These are phyloP conservation scores for Alfaro cultratus DNA, from an alignment of 2,797 vertebrate species.

Conservation along the genomic window DNA sequence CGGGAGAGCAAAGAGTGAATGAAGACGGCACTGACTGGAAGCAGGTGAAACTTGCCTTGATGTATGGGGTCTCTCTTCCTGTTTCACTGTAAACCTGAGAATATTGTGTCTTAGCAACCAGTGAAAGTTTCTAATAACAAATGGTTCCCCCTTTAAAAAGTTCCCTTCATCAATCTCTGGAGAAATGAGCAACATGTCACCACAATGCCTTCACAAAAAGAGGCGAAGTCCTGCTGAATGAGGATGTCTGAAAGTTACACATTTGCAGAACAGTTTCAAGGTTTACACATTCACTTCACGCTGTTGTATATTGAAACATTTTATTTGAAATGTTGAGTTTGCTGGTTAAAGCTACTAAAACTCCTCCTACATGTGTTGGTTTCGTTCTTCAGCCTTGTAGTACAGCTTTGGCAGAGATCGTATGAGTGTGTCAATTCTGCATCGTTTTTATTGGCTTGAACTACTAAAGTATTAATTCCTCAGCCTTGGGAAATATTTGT, in stretches of 20 bases:
- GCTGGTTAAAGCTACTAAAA: background rate
- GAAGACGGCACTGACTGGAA: constrained; percentile 16
- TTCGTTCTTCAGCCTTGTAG: background rate
- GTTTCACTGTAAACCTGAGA: constrained; percentile 42
- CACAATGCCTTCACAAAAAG: constrained; percentile 39
- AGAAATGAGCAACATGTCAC: constrained; percentile 56
- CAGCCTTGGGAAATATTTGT: constrained; percentile 20
- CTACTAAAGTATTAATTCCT: constrained; percentile 17
- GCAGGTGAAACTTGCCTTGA: constrained; percentile 27
- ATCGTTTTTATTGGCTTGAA: constrained; percentile 16
- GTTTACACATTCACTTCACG: background rate
- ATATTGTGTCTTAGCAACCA: constrained; percentile 58
- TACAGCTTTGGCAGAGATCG: background rate
- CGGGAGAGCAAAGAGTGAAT: constrained; percentile 14
- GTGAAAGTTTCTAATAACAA: constrained; percentile 27
- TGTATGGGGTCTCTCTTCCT: constrained; percentile 44
- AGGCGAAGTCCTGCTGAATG: constrained; percentile 25
- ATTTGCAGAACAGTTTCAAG: background rate
- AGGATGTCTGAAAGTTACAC: constrained; percentile 16
- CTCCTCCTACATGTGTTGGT: constrained; percentile 4
- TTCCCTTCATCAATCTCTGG: constrained; percentile 55
- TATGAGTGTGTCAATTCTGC: constrained; percentile 7
- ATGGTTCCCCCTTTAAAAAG: constrained; percentile 37
- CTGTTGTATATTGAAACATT: background rate
- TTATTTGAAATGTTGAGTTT: background rate